phyloP scores from a whole-genome alignment of 1,140 invertebrate genomes.

The Cyphomyrmex costatus region DNA sequence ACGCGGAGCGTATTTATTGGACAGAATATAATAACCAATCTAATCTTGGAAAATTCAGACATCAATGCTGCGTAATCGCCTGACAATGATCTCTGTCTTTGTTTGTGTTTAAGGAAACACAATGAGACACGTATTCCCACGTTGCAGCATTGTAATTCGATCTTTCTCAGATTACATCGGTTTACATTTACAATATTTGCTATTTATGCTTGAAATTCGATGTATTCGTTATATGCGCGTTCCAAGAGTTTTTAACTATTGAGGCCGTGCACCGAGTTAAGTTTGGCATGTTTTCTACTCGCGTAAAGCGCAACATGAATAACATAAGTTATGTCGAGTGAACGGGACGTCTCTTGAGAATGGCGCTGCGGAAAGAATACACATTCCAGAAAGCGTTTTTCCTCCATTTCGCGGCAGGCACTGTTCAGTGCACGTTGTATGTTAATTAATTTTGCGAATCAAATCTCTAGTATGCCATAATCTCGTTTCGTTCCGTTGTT shows the following conservation, averaged over 20 bases:
- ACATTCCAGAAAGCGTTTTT: conserved; percentile 46
- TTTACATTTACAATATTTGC: background rate
- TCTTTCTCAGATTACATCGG: conserved; percentile 2
- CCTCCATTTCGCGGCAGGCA: conserved; percentile 13
- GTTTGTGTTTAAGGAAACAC: background rate
- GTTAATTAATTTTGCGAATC: conserved; percentile 37
- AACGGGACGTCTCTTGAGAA: conserved; percentile 43
- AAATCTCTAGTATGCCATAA: conserved; percentile 41
- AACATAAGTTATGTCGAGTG: conserved; percentile 21
- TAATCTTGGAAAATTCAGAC: conserved; percentile 30
- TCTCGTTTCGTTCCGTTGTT: conserved; percentile 50
- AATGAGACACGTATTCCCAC: background rate
- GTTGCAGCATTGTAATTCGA: background rate
- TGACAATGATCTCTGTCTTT: conserved; percentile 23
- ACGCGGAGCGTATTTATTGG: conserved; percentile 18
- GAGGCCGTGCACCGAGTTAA: conserved; percentile 43
- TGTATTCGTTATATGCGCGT: conserved; percentile 33
- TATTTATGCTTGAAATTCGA: conserved; percentile 16
- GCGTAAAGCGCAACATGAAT: conserved; percentile 6
- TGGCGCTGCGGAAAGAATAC: background rate
- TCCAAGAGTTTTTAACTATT: conserved; percentile 34
- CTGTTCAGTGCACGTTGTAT: background rate
- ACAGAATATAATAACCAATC: background rate
- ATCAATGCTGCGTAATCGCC: background rate
- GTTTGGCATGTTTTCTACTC: conserved; percentile 37